A percentile compares a stretch with the other conserved stretches of the same genome.
Evolutionary conservation across 2,113 vertebrate genomes (phyloP).

Genomic region (Merops nubicus): DNA sequence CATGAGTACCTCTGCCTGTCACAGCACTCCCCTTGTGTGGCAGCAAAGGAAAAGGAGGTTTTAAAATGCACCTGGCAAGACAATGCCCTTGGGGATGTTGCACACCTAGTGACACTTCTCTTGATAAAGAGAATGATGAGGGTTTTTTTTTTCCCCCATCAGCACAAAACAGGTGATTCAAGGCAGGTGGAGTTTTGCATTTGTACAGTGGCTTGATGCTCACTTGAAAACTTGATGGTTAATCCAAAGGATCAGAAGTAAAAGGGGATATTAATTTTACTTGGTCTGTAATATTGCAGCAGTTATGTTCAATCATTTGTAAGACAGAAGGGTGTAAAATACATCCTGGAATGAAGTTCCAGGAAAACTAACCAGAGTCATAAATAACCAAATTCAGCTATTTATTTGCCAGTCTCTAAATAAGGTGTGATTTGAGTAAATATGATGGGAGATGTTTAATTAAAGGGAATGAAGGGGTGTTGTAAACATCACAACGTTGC

Average conservation of each 20-base stretch:
- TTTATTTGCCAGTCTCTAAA: conserved; percentile 76
- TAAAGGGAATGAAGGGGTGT: conserved; percentile 57
- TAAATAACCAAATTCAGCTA: conserved; percentile 68
- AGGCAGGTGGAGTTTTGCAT: background rate
- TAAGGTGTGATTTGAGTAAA: conserved; percentile 74
- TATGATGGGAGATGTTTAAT: conserved; percentile 74
- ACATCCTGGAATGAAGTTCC: background rate
- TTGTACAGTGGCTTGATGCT: background rate
- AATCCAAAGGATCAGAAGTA: conserved; percentile 35
- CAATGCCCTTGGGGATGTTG: background rate
- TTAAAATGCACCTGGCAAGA: background rate
- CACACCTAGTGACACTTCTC: background rate
- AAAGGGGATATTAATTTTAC: conserved; percentile 61
- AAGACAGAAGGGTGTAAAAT: conserved; percentile 43
- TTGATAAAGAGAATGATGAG: background rate
- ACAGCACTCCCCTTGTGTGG: fast-evolving
- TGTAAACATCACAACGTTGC: conserved; percentile 32
- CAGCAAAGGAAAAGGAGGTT: background rate
- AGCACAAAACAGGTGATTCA: background rate
- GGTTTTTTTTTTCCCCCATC: background rate
- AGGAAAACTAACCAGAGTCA: conserved; percentile 8
- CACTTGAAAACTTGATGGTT: background rate
- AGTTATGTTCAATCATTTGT: conserved; percentile 48
- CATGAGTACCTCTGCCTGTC: background rate
- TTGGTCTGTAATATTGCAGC: conserved; percentile 24